Base-by-base conservation (phyloP, 2,888 invertebrate genomes). In the Drosophila pseudotakahashii region DNA sequence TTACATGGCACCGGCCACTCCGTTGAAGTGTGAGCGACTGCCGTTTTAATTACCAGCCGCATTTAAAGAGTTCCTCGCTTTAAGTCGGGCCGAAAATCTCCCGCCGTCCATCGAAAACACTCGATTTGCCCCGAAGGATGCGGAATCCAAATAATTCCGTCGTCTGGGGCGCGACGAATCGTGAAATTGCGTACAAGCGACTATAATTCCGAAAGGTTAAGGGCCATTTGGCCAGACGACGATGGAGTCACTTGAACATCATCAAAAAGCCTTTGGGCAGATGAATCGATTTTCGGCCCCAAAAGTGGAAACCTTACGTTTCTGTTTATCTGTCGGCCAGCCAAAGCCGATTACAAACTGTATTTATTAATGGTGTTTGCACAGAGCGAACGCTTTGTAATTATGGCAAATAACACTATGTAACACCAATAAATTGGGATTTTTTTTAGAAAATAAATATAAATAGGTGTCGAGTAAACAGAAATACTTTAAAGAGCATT, bases 111-210 rank as follows among this genome's bases (percentile, higher is more conserved):
- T 14, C 7, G 59, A 39, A 39, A 39, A 32, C n/a, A 13, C 23
- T 41, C 47, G 23, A 47, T 16, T 30, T 19, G 37, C 16, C 62
- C 23, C 11, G 1, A 39, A 32, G 62, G 62, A 14, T 16, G 5
- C 14, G 16, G 1, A 41, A 16, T 39, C 30, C 30, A 30, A 37
- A 48, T 48, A 41, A 19, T 39, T 48, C 16, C 48, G 39, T 11
- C 30, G 68, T 78, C 76, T 78, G 84, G 54, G 44, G 59, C 16
- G 70, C 50, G 76, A 64, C 74, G 87, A 70, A 54, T 61, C 81
- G 78, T 83, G 68, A 81, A 84, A 81, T 86, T 86, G 66, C 61
- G 44, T 60, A 41, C 45, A 51, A 14, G 26, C 34, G 42, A 36
- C 42, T 19, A 36, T 34, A 45, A 14, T 37, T 41, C 66, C 19